Base-by-base conservation (phyloP, 2,888 invertebrate genomes). In the Drosophila atripex region DNA sequence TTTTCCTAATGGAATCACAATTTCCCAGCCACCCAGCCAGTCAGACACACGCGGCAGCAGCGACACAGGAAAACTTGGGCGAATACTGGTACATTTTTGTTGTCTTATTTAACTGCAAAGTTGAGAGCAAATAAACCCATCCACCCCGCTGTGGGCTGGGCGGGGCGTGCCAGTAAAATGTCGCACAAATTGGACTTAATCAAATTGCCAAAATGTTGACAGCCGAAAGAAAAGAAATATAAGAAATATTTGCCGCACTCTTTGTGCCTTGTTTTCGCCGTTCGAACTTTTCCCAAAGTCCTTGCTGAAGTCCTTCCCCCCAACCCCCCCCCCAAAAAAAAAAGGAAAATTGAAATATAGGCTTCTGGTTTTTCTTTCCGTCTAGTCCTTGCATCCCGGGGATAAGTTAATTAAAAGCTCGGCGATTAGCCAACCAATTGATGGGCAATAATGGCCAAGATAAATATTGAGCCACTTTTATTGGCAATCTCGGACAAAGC, bases 1-100 rank as follows among this genome's bases (percentile, higher is more conserved):
- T 79, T 86, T 71, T 75, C 79, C 83, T 87, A 84, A 84, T 84
- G 86, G 83, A 79, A 87, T 82, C 83, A 87, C 79, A 85, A 83
- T 76, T 78, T 76, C 68, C 60, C 52, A 56, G 45, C 51, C 54
- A 53, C 9, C 28, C 28, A 23, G 5, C 21, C 4, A 28, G 28
- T 41, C 18, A 54, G 41, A 52, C 30, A 41, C 52, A 60, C 56
- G 61, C 53, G 28, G 43, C 39, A 41, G n/a, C 16, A 32, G n/a
- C 14, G 45, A 46, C 49, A 45, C 45, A 38, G 46, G 23, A 66
- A 65, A 72, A 65, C 60, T 80, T 71, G 30, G 54, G 53, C 49
- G 65, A 64, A 55, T 71, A 64, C 51, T 28, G 9, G 28, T 28
- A 28, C 9, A 76, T 56, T 49, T 70, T 52, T 77, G 78, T 63